Conservation (phyloP, 2,113 vertebrate species). For the Cygnus atratus region DNA sequence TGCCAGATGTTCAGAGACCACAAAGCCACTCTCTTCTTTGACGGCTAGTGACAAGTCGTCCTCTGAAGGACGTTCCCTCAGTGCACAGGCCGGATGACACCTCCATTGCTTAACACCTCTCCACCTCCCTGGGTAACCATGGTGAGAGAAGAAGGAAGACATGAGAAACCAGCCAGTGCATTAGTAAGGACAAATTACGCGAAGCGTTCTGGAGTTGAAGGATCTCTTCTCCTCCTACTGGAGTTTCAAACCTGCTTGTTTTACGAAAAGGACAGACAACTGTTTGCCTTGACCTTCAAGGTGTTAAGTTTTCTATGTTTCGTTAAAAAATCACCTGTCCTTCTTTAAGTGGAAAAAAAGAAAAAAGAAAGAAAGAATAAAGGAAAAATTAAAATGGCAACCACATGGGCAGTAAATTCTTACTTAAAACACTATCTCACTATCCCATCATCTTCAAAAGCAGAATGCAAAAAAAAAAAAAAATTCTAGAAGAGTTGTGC, state of each 20-base stretch:
- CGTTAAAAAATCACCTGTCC: not conserved
- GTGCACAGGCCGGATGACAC: constrained; percentile 78
- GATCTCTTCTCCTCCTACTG: constrained; percentile 34
- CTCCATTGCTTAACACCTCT: constrained; percentile 80
- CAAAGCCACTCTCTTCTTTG: constrained; percentile 87
- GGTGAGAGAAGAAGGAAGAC: constrained; percentile 69
- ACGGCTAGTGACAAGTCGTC: constrained; percentile 89
- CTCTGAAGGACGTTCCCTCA: constrained; percentile 91
- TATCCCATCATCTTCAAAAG: not conserved
- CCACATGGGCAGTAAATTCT: not conserved
- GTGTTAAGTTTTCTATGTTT: not conserved
- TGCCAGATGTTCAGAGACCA: constrained; percentile 98
- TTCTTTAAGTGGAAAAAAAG: not conserved
- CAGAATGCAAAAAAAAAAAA: not conserved
- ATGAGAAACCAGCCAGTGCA: constrained; percentile 63
- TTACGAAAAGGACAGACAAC: constrained; percentile 2
- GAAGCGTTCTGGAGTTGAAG: constrained; percentile 51
- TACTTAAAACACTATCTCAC: not conserved
- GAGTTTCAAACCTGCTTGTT: constrained; percentile 45
- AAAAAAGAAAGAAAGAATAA: not conserved
- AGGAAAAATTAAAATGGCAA: not conserved
- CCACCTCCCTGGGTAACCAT: constrained; percentile 71
- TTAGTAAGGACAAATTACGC: constrained; percentile 69
- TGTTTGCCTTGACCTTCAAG: constrained; percentile 3
- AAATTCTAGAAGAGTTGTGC: not conserved